A percentile compares a stretch with the other conserved stretches of the same genome.
phyloP scores from a whole-genome alignment of 2,113 vertebrate genomes.

The Spea multiplicata region DNA sequence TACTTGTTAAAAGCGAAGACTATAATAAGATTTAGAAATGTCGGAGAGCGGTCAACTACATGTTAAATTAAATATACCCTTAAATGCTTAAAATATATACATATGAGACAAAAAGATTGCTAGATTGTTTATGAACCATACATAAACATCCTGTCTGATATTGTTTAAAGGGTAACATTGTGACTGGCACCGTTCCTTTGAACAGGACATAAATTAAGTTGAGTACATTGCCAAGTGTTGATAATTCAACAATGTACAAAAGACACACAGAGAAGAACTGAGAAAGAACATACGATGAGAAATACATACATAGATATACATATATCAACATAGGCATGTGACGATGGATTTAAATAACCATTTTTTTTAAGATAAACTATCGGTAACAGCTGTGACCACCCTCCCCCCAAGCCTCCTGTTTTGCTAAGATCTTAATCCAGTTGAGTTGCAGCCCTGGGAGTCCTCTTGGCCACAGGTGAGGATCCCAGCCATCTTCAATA shows the following conservation, averaged over 20 bases:
- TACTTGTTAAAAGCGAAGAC: too few relatives aligned
- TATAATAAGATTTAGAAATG: too few relatives aligned
- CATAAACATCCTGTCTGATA: not conserved
- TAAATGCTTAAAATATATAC: too few relatives aligned
- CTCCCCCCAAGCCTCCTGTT: conserved; percentile 54
- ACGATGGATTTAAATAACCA: conserved; percentile 22
- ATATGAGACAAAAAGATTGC: not conserved
- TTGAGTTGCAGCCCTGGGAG: conserved; percentile 78
- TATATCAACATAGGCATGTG: conserved; percentile 3
- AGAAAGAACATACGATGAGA: not conserved
- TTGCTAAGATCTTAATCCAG: conserved; percentile 68
- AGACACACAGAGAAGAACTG: not conserved
- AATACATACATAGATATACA: conserved; percentile 19
- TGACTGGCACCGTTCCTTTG: conserved; percentile 3
- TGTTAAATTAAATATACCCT: too few relatives aligned
- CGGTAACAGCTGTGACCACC: conserved; percentile 57
- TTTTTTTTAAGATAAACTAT: conserved; percentile 45
- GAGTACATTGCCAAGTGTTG: not conserved
- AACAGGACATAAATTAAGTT: conserved; percentile 24
- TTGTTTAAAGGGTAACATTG: not conserved
- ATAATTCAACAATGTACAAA: not conserved
- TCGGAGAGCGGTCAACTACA: too few relatives aligned
- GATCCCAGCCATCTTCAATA: conserved; percentile 69
- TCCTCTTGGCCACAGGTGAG: conserved; percentile 85
- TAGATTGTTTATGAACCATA: not conserved